phyloP scores from a whole-genome alignment of 2,113 vertebrate species.

The Syngnathus typhle region DNA sequence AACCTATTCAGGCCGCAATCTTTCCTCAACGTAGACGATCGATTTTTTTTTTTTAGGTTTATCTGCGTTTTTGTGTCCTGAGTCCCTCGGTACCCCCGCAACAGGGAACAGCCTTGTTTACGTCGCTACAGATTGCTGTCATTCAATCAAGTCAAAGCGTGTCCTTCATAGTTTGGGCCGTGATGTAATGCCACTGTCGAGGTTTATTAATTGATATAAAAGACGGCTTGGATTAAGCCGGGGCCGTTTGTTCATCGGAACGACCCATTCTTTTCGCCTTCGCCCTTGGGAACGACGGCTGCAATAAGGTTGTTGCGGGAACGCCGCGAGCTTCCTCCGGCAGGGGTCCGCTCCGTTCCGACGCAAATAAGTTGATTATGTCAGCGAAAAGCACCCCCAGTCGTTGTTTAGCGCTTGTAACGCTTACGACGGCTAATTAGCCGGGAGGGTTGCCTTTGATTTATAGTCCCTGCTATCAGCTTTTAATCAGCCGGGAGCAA shows the following conservation, averaged over 20 bases:
- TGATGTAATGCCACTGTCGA: constrained; percentile 63
- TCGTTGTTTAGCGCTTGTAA: constrained; percentile 58
- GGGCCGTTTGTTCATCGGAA: constrained; percentile 48
- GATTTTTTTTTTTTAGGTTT: constrained; percentile 52
- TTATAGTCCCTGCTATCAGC: constrained; percentile 59
- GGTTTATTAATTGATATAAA: constrained; percentile 64
- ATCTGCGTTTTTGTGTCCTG: constrained; percentile 33
- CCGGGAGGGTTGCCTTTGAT: constrained; percentile 68
- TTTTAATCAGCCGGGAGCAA: constrained; percentile 65
- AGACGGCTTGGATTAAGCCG: constrained; percentile 45
- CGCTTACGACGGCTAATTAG: constrained; percentile 65
- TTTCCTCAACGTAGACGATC: constrained; percentile 49
- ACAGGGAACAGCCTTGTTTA: constrained; percentile 38
- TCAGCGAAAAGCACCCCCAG: constrained; percentile 53
- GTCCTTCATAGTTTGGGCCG: constrained; percentile 67
- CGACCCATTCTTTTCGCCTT: constrained; percentile 19
- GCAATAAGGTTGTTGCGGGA: constrained; percentile 19
- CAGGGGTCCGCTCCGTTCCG: background rate
- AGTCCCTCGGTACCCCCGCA: constrained; percentile 11
- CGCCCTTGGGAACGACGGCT: constrained; percentile 35
- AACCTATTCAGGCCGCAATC: constrained; percentile 73
- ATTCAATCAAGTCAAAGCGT: constrained; percentile 57
- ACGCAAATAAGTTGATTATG: constrained; percentile 45
- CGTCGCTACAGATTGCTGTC: constrained; percentile 35
- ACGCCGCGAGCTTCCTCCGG: background rate